A percentile compares a stretch with the other conserved stretches of the same genome.
phyloP scores from a whole-genome alignment of 2,113 vertebrate species.

The Cinclus mexicanus region DNA sequence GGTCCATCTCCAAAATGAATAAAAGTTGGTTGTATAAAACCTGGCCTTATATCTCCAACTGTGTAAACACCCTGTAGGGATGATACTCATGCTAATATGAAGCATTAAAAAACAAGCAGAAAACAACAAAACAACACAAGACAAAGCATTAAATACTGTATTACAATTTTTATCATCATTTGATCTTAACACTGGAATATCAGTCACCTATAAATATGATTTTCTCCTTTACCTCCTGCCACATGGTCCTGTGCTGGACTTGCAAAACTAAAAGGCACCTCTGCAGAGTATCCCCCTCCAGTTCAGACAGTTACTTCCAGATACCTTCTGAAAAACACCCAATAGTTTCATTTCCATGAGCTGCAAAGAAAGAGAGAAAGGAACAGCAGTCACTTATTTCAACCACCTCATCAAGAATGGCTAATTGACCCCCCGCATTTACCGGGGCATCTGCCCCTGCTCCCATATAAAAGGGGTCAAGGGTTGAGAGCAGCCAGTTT shows the following conservation, averaged over 20 bases:
- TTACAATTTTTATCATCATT: neutral
- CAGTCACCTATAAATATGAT: neutral
- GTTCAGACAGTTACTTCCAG: neutral
- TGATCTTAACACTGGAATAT: neutral
- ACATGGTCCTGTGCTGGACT: neutral
- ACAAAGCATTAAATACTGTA: neutral
- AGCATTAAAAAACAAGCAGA: neutral
- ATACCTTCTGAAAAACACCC: neutral
- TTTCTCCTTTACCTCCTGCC: neutral
- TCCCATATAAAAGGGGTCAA: neutral
- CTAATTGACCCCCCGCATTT: neutral
- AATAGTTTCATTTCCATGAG: neutral
- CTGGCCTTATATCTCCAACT: neutral
- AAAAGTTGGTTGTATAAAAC: neutral
- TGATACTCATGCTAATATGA: neutral
- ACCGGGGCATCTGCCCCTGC: neutral
- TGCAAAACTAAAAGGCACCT: neutral
- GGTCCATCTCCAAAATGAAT: neutral
- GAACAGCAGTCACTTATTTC: neutral
- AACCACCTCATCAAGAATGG: neutral
- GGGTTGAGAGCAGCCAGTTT: neutral
- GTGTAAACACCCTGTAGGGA: neutral
- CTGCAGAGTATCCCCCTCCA: neutral
- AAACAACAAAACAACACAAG: neutral
- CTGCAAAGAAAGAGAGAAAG: neutral